Conservation (phyloP, 2,113 vertebrate genomes). For the Polyodon spathula region DNA sequence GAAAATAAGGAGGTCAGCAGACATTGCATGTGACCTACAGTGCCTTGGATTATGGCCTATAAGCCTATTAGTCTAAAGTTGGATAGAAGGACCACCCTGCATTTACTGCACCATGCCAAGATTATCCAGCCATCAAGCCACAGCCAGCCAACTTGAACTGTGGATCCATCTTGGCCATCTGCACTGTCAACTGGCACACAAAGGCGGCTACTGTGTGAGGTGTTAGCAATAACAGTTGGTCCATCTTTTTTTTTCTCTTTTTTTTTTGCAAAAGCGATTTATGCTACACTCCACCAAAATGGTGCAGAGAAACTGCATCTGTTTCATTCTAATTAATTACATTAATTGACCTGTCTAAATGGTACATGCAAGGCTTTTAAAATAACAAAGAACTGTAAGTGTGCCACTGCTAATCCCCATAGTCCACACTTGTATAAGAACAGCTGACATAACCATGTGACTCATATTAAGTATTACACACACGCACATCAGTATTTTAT, state of each 20-base stretch:
- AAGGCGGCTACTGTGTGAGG: slow-evolving; percentile 37
- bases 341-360: slow-evolving; percentile 34
- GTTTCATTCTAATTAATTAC: slow-evolving; percentile 53
- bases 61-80: slow-evolving; percentile 40
- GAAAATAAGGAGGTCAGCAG: slow-evolving; percentile 33
- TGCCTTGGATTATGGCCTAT: slow-evolving; percentile 40
- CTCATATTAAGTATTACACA: neutral
- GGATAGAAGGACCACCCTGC: slow-evolving; percentile 35
- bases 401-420: slow-evolving; percentile 11
- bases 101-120: slow-evolving; percentile 26
- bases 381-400: slow-evolving; percentile 17
- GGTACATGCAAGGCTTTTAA: slow-evolving; percentile 14
- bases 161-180: slow-evolving; percentile 28
- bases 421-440: slow-evolving; percentile 1
- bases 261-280: slow-evolving; percentile 47
- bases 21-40: slow-evolving; percentile 31
- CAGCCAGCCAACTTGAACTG: slow-evolving; percentile 20
- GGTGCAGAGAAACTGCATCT: slow-evolving; percentile 46
- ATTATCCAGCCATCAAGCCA: slow-evolving; percentile 26
- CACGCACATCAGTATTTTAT: neutral
- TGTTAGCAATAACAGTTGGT: slow-evolving; percentile 35
- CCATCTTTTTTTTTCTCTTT: slow-evolving; percentile 12
- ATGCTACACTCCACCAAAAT: slow-evolving; percentile 40
- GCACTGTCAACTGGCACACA: slow-evolving; percentile 34
- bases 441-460: slow-evolving; percentile 3